These are phyloP conservation scores for Gadopsis marmoratus DNA, from an alignment of 2,797 vertebrate species.

Conservation along the genomic window DNA sequence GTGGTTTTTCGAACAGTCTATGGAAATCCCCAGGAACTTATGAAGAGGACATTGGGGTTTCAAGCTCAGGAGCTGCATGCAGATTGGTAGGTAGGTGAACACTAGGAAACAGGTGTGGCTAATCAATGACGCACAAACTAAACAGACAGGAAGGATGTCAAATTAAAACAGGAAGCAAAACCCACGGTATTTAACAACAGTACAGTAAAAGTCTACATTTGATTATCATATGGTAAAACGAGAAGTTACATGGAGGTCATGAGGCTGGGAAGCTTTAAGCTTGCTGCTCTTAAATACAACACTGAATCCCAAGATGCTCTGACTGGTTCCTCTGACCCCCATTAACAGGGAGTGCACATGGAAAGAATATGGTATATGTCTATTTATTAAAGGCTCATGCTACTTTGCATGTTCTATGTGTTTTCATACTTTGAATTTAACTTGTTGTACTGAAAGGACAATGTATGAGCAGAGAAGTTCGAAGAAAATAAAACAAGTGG, in stretches of 20 bases:
- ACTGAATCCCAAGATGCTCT: background rate
- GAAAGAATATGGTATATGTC: background rate
- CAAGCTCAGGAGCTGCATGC: too few relatives aligned
- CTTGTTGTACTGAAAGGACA: slow-evolving; percentile 9
- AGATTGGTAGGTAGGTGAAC: too few relatives aligned
- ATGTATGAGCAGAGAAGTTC: slow-evolving; percentile 15
- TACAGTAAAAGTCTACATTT: background rate
- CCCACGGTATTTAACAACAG: too few relatives aligned
- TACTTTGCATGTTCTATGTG: slow-evolving; percentile 1
- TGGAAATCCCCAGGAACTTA: too few relatives aligned
- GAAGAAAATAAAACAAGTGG: slow-evolving; percentile 35
- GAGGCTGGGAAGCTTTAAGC: slow-evolving; percentile 3
- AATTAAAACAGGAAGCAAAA: too few relatives aligned
- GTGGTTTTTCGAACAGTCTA: too few relatives aligned
- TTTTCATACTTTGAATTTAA: slow-evolving; percentile 18
- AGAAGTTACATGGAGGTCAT: background rate
- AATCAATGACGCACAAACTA: too few relatives aligned
- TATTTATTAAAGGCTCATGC: slow-evolving; percentile 27
- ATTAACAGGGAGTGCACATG: background rate
- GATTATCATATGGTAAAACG: background rate
- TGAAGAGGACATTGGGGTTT: too few relatives aligned
- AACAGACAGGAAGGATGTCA: too few relatives aligned
- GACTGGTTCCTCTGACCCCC: slow-evolving; percentile 5
- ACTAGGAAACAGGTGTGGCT: too few relatives aligned
- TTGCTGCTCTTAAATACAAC: slow-evolving; percentile 10